These are phyloP conservation scores for Pelvicachromis taeniatus DNA, from an alignment of 2,113 vertebrate species.

Conservation along the genomic window DNA sequence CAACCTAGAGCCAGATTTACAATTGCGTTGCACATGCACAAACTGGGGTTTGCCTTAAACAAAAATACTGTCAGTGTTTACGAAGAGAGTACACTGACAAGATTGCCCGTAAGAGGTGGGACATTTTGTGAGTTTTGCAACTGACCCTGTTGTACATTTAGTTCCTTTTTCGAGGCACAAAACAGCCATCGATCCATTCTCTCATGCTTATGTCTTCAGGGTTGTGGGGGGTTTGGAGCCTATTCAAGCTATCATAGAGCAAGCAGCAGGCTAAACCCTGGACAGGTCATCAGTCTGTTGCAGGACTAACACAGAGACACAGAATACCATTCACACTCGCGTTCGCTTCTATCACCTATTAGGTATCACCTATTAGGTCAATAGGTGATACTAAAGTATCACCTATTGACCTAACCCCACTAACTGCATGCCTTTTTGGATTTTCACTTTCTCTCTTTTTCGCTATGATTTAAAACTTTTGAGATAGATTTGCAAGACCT, in stretches of 20 bases:
- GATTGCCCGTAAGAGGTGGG: rapidly evolving
- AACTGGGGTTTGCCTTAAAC: background rate
- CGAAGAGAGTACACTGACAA: background rate
- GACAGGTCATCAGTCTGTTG: background rate
- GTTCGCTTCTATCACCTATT: background rate
- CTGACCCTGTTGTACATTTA: background rate
- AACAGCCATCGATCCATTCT: no score
- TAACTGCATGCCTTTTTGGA: rapidly evolving
- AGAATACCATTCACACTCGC: background rate
- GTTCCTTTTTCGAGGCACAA: background rate
- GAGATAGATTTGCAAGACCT: background rate
- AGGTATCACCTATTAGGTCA: no score
- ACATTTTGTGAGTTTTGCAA: background rate
- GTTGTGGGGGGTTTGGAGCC: background rate
- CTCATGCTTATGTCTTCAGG: background rate
- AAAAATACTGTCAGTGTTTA: background rate
- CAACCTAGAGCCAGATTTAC: background rate
- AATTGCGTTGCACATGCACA: background rate
- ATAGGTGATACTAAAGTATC: no score
- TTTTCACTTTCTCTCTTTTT: background rate
- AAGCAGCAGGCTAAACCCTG: background rate
- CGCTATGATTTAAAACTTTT: background rate
- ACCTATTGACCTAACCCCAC: background rate
- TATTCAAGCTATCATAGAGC: background rate
- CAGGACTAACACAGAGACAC: background rate